Percentiles rank a stretch among this genome's conserved stretches.
These are phyloP conservation scores for Phylloscopus trochiloides DNA, from an alignment of 2,113 vertebrate species.

Conservation along the genomic window DNA sequence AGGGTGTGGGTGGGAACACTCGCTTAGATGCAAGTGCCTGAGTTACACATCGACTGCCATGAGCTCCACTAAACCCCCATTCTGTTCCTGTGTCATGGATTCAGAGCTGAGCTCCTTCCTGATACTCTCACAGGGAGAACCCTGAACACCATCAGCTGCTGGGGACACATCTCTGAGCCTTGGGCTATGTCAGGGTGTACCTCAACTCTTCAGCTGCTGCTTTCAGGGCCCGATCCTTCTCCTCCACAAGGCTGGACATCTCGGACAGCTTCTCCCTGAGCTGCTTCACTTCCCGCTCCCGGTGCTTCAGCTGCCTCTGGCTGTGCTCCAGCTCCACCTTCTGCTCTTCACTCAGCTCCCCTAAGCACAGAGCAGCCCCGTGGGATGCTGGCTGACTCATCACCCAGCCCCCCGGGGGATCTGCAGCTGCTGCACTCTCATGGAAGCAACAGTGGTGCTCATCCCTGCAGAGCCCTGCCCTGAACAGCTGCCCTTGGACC, in stretches of 20 bases:
- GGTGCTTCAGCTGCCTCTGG: slow-evolving; percentile 57
- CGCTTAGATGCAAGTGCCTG: not conserved
- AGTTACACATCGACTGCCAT: not conserved
- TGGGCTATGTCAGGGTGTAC: not conserved
- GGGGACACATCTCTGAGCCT: not conserved
- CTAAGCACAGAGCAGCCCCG: slow-evolving; percentile 8
- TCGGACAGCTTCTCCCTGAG: slow-evolving; percentile 61
- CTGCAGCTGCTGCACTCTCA: not conserved
- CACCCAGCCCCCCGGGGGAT: not conserved
- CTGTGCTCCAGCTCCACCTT: slow-evolving; percentile 78
- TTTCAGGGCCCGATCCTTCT: slow-evolving; percentile 71
- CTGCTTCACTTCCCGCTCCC: slow-evolving; percentile 53
- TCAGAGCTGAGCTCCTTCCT: not conserved
- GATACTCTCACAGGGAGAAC: not conserved
- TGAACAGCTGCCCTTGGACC: not conserved
- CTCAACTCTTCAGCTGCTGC: slow-evolving; percentile 62
- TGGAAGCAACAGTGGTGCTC: not conserved
- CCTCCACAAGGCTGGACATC: slow-evolving; percentile 57
- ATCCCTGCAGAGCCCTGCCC: not conserved
- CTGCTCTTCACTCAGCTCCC: slow-evolving; percentile 78
- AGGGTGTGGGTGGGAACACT: not conserved
- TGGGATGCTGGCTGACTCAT: not conserved
- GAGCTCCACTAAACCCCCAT: not conserved
- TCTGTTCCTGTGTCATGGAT: not conserved
- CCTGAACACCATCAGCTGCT: not conserved